Evolutionary conservation across 2,113 vertebrate species (phyloP).

Genomic region (Dipodomys ordii): DNA sequence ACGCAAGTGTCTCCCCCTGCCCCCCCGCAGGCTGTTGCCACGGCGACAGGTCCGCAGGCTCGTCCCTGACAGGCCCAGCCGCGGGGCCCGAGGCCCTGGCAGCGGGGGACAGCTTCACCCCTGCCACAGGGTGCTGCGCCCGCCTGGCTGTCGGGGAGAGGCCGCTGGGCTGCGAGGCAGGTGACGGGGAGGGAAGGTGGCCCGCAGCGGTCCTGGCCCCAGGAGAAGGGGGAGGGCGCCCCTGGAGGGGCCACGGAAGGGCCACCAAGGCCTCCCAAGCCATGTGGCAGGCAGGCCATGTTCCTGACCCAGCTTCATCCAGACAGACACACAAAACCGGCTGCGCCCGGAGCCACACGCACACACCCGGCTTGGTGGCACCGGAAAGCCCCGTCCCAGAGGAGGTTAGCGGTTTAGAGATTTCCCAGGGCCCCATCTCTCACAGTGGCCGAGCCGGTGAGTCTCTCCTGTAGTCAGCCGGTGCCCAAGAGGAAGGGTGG

Average conservation of each 20-base stretch:
- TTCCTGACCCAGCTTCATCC: not conserved
- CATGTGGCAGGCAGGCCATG: not conserved
- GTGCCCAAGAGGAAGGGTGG: not conserved
- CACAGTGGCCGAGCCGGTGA: not conserved
- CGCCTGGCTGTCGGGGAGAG: not conserved
- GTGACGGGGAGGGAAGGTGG: not conserved
- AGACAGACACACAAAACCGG: not conserved
- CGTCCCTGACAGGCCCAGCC: not conserved
- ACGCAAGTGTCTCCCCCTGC: no score
- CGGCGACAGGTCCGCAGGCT: no score
- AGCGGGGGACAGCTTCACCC: not conserved
- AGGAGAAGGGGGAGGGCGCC: not conserved
- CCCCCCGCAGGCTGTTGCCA: no score
- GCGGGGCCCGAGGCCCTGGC: no score
- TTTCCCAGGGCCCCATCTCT: constrained; percentile 6
- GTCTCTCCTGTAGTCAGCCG: not conserved
- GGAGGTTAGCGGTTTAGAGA: constrained; percentile 39
- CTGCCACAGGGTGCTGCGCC: not conserved
- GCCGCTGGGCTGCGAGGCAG: not conserved
- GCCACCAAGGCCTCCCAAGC: not conserved
- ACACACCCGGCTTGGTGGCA: not conserved
- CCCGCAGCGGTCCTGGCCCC: not conserved
- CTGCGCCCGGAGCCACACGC: not conserved
- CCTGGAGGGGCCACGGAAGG: no score
- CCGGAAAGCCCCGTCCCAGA: constrained; percentile 21